phyloP scores from a whole-genome alignment of 2,113 vertebrate species.

The Chaenocephalus aceratus region DNA sequence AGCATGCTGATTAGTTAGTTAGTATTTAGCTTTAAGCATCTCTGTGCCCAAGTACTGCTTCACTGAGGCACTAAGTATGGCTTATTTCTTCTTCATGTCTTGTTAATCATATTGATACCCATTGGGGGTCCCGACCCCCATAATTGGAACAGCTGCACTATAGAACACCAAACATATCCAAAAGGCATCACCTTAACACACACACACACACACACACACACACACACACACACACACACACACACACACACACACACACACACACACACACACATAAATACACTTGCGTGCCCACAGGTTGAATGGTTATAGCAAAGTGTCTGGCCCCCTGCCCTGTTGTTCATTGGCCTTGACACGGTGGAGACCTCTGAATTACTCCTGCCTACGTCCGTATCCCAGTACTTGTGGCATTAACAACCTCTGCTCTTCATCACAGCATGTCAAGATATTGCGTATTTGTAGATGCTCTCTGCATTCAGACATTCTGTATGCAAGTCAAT shows the following conservation, averaged over 20 bases:
- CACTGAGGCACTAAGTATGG: not conserved
- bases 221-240: no score
- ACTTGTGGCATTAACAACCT: slow-evolving; percentile 60
- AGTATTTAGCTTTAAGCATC: not conserved
- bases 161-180: not conserved
- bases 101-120: not conserved
- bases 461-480: slow-evolving; percentile 51
- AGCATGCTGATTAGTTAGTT: not conserved
- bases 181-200: not conserved
- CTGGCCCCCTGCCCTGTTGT: slow-evolving; percentile 25
- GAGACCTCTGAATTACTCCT: slow-evolving; percentile 51
- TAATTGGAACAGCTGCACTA: not conserved
- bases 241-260: not conserved
- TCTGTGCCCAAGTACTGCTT: not conserved
- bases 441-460: slow-evolving; percentile 42
- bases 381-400: slow-evolving; percentile 39
- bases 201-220: not conserved
- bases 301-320: slow-evolving; percentile 17
- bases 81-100: not conserved
- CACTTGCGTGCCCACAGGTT: slow-evolving; percentile 10
- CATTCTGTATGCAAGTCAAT: slow-evolving; percentile 65
- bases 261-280: not conserved
- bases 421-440: slow-evolving; percentile 71
- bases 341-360: slow-evolving; percentile 45
- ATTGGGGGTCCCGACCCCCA: not conserved